Conservation (phyloP, 2,797 vertebrate genomes). For the Typhlichthys eigenmanni region DNA sequence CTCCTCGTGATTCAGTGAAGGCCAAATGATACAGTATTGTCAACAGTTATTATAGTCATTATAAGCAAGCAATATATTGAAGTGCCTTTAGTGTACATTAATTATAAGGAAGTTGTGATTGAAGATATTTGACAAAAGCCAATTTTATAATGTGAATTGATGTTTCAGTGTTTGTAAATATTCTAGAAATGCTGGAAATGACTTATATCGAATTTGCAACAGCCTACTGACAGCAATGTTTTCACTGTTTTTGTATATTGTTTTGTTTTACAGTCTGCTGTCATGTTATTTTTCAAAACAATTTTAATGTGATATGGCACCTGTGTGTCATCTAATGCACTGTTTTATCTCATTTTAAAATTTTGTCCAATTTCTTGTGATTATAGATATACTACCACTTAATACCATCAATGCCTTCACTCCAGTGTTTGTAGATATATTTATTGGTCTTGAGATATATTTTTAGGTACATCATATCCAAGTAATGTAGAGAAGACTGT, state of each 20-base stretch:
- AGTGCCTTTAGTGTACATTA: slow-evolving; percentile 67
- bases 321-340: slow-evolving; percentile 16
- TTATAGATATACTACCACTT: neutral
- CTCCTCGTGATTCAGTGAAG: slow-evolving; percentile 16
- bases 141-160: slow-evolving; percentile 51
- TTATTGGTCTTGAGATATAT: slow-evolving; percentile 25
- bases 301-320: slow-evolving; percentile 11
- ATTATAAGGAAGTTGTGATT: no score
- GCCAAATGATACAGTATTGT: slow-evolving; percentile 16
- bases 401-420: slow-evolving; percentile 15
- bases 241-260: slow-evolving; percentile 10
- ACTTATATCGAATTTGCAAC: slow-evolving; percentile 20
- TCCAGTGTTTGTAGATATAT: slow-evolving; percentile 43
- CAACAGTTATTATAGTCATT: slow-evolving; percentile 39
- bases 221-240: slow-evolving; percentile 21
- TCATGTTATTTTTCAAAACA: slow-evolving; percentile 10
- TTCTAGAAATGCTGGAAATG: slow-evolving; percentile 9
- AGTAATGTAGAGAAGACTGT: slow-evolving; percentile 25
- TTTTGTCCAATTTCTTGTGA: neutral
- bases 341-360: slow-evolving; percentile 7
- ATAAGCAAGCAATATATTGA: slow-evolving; percentile 10
- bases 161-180: slow-evolving; percentile 27
- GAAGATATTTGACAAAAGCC: slow-evolving; percentile 20
- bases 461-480: slow-evolving; percentile 22
- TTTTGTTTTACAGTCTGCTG: slow-evolving; percentile 5